Percentiles rank a stretch among this genome's conserved stretches.
These are phyloP conservation scores for Nibea albiflora DNA, from an alignment of 2,113 vertebrate species.

Conservation along the genomic window DNA sequence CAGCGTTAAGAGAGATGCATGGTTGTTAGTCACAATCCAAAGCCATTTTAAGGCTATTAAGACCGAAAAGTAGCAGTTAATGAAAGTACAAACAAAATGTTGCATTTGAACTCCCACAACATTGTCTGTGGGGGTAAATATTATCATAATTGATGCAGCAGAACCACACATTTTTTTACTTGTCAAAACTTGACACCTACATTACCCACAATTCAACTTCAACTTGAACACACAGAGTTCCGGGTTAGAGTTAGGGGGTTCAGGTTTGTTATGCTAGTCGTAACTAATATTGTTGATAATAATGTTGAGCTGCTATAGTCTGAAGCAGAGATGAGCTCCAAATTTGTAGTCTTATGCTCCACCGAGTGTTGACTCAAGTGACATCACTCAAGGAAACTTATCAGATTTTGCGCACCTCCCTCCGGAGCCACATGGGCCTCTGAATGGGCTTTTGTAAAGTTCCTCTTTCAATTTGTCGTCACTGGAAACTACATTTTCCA, in stretches of 20 bases:
- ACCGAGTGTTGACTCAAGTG: not conserved
- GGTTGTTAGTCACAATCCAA: not conserved
- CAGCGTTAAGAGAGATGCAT: not conserved
- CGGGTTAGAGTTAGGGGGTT: too few species aligned
- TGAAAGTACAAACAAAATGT: not conserved
- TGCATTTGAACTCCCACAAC: too few species aligned
- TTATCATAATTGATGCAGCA: too few species aligned
- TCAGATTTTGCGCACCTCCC: not conserved
- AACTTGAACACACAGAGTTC: too few species aligned
- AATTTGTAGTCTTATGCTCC: not conserved
- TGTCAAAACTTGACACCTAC: too few species aligned
- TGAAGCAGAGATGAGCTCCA: not conserved
- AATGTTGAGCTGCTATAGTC: not conserved
- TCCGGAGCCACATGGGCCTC: not conserved
- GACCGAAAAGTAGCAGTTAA: not conserved
- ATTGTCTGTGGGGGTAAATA: too few species aligned
- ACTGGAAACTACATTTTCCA: not conserved
- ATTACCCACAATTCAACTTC: not conserved
- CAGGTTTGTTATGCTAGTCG: too few species aligned
- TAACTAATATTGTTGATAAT: not conserved
- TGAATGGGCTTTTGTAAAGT: not conserved
- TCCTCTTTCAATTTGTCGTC: not conserved
- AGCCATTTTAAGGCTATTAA: not conserved
- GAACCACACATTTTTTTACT: too few species aligned
- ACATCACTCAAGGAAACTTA: not conserved